Conservation (phyloP, 1,140 invertebrate genomes). For the Acromyrmex charruanus region DNA sequence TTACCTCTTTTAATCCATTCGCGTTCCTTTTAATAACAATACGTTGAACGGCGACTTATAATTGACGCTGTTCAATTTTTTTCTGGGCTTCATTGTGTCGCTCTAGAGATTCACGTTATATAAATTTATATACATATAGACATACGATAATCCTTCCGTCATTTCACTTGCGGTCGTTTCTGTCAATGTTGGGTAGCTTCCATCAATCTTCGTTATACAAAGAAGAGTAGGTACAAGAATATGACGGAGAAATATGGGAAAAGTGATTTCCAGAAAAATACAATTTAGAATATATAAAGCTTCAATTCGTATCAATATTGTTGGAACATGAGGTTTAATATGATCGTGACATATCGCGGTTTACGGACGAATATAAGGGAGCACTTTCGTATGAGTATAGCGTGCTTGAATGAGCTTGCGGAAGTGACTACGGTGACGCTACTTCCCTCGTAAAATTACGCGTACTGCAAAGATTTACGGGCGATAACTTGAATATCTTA, state of each 20-base stretch:
- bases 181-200: background rate
- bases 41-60: background rate
- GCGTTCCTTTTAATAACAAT: background rate
- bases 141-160: background rate
- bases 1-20: conserved; percentile 8
- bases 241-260: too few species aligned
- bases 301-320: background rate
- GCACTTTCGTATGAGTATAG: background rate
- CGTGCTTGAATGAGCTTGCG: conserved; percentile 9
- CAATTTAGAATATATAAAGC: background rate
- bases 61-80: background rate
- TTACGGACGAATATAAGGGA: background rate
- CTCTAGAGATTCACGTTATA: conserved; percentile 35
- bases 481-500: conserved; percentile 18
- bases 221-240: background rate
- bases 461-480: conserved; percentile 17
- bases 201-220: background rate
- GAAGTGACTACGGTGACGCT: background rate
- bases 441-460: conserved; percentile 27
- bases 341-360: background rate
- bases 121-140: conserved; percentile 4
- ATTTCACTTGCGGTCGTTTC: background rate
- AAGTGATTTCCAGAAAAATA: background rate
- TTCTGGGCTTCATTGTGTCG: background rate
- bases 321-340: background rate